Conservation (phyloP, 2,797 vertebrate genomes). For the Silurus aristotelis region DNA sequence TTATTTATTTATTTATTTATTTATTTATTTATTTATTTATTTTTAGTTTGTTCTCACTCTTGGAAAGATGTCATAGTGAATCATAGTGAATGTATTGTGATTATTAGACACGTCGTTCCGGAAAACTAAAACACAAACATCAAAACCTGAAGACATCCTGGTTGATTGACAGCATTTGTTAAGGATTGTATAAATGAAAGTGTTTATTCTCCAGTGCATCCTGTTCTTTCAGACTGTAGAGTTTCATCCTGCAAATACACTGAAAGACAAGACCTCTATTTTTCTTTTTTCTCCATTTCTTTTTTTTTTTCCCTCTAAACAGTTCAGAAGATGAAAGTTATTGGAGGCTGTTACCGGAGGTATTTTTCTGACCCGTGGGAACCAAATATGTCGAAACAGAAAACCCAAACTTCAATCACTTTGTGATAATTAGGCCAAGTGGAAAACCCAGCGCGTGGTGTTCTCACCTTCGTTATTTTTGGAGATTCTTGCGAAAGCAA, state of each 20-base stretch:
- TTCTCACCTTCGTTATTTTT: slow-evolving; percentile 19
- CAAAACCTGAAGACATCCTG: not conserved
- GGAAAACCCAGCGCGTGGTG: not conserved
- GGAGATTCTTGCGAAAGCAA: slow-evolving; percentile 6
- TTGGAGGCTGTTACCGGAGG: not conserved
- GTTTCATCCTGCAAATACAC: not conserved
- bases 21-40: no score
- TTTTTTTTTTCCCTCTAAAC: not conserved
- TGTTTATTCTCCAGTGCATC: not conserved
- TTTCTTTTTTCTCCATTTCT: not conserved
- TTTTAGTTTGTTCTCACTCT: no score
- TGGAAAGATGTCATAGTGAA: not conserved
- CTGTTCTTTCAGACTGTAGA: no score
- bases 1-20: no score
- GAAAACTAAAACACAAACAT: not conserved
- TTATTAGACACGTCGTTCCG: not conserved
- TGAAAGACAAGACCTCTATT: not conserved
- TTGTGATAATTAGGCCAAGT: slow-evolving; percentile 41
- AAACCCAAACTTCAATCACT: not conserved
- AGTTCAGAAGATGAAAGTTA: not conserved
- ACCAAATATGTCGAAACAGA: not conserved
- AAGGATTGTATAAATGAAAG: not conserved
- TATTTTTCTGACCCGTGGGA: not conserved
- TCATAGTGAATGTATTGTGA: not conserved
- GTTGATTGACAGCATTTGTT: not conserved